Evolutionary conservation across 2,888 invertebrate genomes (phyloP), one percentile per base, ranked within the genome.

Genomic region (Mallateleia sp.): DNA sequence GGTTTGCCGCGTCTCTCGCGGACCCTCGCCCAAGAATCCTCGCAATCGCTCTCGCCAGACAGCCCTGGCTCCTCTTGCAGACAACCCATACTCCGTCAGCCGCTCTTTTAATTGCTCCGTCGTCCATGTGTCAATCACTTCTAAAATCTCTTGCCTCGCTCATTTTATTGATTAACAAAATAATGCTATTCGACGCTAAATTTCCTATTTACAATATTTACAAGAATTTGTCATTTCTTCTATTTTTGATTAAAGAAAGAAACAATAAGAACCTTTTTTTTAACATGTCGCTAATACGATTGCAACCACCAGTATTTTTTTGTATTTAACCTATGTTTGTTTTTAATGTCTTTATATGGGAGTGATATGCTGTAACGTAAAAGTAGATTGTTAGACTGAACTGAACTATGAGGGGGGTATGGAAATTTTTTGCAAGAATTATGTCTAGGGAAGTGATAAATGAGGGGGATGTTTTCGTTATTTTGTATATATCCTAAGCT

Each of bases 401-500:
- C n/a, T n/a, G n/a, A n/a, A 28, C 22, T 50, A 20, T 67, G 47
- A 14, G 50, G 47, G 1, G 66, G 66, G 20, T 54, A 54, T 15
- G n/a, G 2, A 3, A 69, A n/a, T 42, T 54, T 38, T 56, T 71
- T 64, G 22, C 24, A 38, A 15, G 11, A 18, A 18, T 4, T 25
- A 3, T 18, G 54, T 25, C 71, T 54, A 15, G 56, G 42, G 2
- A 25, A 22, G 22, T 79, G 79, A 18, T 79, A 79, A 2, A 79
- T 45, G 14, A 69, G 22, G 5, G 79, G 79, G 1, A 69, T 34
- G n/a, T 78, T 64, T 0, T 64, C n/a, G 20, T 28, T 24, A 45
- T 87, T 66, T 75, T 87, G 87, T 5, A 84, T 77, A 22, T 64
- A 82, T 14, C 67, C 67, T 9, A 54, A 20, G 8, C 45, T 18